Evolutionary conservation across 2,888 invertebrate species (phyloP).

Genomic region (Drosophila leonis): DNA sequence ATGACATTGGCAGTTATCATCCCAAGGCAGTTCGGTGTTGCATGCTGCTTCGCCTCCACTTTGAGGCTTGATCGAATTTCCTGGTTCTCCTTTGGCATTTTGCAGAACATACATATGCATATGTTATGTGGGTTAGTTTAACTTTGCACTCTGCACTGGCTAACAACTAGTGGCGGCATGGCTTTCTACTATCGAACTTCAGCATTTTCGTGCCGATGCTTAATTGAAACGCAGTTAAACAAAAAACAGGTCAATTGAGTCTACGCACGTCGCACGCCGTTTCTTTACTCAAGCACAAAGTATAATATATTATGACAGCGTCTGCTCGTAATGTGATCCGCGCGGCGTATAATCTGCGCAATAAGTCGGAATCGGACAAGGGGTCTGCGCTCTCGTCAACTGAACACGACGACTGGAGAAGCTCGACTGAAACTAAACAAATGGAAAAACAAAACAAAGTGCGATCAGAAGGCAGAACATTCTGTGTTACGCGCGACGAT

Average conservation of each 20-base stretch:
- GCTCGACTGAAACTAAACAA: constrained; percentile 67
- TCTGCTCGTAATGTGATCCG: constrained; percentile 33
- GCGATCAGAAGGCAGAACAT: constrained; percentile 59
- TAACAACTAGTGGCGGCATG: constrained; percentile 17
- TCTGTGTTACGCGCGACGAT: constrained; percentile 6
- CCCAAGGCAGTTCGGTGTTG: constrained; percentile 24
- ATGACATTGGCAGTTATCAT: constrained; percentile 37
- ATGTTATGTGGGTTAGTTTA: not conserved
- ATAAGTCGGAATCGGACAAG: constrained; percentile 9
- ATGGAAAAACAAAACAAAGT: constrained; percentile 1
- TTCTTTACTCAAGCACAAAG: constrained; percentile 14
- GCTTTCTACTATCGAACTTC: constrained; percentile 11
- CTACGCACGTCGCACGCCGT: constrained; percentile 1
- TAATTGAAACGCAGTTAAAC: constrained; percentile 16
- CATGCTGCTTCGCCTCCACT: not conserved
- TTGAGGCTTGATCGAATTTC: constrained; percentile 13
- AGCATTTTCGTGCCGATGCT: constrained; percentile 22
- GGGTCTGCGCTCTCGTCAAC: constrained; percentile 50
- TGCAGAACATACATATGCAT: not conserved
- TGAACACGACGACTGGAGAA: constrained; percentile 75
- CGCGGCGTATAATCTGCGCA: constrained; percentile 33
- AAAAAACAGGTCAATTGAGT: constrained; percentile 69
- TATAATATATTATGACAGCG: constrained; percentile 5
- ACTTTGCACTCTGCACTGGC: constrained; percentile 13
- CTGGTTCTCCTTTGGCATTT: constrained; percentile 46